Evolutionary conservation across 2,113 vertebrate genomes (phyloP), one percentile per base, ranked within the genome.

Genomic region (Labeo catla): DNA sequence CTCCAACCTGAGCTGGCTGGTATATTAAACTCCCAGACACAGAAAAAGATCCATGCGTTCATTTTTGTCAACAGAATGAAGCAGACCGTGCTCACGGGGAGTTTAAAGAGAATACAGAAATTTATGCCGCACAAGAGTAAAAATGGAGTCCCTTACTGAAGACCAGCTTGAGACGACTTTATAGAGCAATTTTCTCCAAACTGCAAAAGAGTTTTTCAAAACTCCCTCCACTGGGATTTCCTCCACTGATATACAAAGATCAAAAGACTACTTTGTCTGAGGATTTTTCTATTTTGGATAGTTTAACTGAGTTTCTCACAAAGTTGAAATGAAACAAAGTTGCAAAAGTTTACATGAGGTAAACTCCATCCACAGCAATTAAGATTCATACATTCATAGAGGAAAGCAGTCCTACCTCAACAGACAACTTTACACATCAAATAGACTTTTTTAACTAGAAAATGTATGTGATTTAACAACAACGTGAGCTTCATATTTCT

Each of bases 21-120:
- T 47, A 45, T 73, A 36, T 39, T 84, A 74, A 73, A 76, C 74
- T 54, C 23, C 52, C 23, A 54, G 28, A 77, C 19, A 52, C 7
- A 34, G 28, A 54, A 74, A 49, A 36, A 66, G 1, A 16, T 1
- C 8, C 15, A 13, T 6, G 13, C 13, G 5, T 10, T 63, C 0
- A 3, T n/a, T 72, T 73, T 11, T 73, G 70, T 45, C 43, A 45
- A 21, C 2, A 23, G 6, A 21, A 8, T 2, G 1, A 74, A 74
- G 45, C 45, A 23, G 6, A 50, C 2, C 0, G 11, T 23, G 11
- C 6, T 49, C 72, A 47, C 13, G n/a, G 9, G 70, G 43, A 74
- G 72, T 74, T 11, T 7, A 74, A 49, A 74, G 73, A 49, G 43
- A 47, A 73, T 47, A 73, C 43, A 73, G 39, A 47, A 47, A 9